Evolutionary conservation across 2,113 vertebrate species (phyloP).

Genomic region (Shinisaurus crocodilurus): DNA sequence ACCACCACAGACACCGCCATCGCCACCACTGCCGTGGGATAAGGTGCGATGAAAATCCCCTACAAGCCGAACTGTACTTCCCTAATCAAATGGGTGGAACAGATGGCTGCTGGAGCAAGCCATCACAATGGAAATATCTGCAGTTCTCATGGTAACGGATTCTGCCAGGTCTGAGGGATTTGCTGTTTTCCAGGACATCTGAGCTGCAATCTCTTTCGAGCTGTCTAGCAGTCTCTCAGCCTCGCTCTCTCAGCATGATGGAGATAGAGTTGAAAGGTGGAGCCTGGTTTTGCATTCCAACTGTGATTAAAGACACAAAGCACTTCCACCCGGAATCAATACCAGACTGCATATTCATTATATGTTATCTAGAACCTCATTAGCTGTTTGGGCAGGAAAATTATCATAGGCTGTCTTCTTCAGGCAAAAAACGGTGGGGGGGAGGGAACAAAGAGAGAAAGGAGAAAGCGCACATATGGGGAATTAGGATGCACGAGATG

Average conservation of each 20-base stretch:
- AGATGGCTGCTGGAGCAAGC: conserved; percentile 96
- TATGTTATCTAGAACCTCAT: conserved; percentile 82
- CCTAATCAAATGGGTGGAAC: conserved; percentile 95
- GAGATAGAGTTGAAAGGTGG: conserved; percentile 87
- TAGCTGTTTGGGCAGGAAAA: conserved; percentile 72
- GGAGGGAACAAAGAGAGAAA: conserved; percentile 37
- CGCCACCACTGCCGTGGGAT: conserved; percentile 75
- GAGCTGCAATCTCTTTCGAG: conserved; percentile 88
- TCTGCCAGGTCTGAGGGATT: conserved; percentile 91
- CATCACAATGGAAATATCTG: conserved; percentile 92
- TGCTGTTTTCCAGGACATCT: conserved; percentile 90
- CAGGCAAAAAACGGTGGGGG: conserved; percentile 39
- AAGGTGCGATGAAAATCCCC: conserved; percentile 85
- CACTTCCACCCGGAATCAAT: conserved; percentile 63
- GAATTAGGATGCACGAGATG: conserved; percentile 76
- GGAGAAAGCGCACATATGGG: conserved; percentile 43
- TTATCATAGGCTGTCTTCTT: conserved; percentile 71
- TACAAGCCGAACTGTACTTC: conserved; percentile 86
- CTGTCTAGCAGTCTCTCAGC: conserved; percentile 86
- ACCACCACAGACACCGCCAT: background rate
- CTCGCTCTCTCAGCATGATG: conserved; percentile 82
- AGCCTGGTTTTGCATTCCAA: conserved; percentile 84
- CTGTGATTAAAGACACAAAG: conserved; percentile 83
- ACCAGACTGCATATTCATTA: conserved; percentile 76
- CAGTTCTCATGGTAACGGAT: conserved; percentile 94